phyloP scores from a whole-genome alignment of 1,140 invertebrate genomes.

The Gryon sp. region DNA sequence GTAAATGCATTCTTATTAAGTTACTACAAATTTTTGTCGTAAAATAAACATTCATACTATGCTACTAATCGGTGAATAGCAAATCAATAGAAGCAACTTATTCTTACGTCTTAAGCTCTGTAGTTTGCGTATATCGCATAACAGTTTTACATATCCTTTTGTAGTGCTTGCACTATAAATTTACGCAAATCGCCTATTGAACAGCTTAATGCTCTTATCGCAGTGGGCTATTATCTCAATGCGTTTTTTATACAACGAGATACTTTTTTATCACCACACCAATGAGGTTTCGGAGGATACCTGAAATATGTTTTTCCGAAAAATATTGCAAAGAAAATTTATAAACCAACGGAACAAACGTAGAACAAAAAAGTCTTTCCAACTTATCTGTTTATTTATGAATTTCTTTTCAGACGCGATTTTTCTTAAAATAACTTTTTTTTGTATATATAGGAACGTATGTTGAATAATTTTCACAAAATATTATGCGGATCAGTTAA shows the following conservation, averaged over 20 bases:
- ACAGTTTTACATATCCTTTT: slow-evolving; percentile 50
- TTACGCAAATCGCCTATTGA: slow-evolving; percentile 57
- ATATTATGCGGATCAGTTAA: slow-evolving; percentile 1
- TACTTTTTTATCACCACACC: slow-evolving; percentile 49
- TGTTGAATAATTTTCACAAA: no score
- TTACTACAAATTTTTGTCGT: no score
- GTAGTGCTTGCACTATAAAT: slow-evolving; percentile 49
- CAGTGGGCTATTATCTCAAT: slow-evolving; percentile 58
- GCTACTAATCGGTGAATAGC: slow-evolving; percentile 5
- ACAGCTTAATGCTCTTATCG: slow-evolving; percentile 60
- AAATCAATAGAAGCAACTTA: slow-evolving; percentile 40
- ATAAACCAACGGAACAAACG: no score
- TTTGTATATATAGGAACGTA: no score
- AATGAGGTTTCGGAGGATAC: slow-evolving; percentile 41
- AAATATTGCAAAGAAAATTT: background rate
- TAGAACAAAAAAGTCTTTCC: no score
- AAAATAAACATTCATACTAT: background rate
- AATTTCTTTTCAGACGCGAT: no score
- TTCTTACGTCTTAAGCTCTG: slow-evolving; percentile 29
- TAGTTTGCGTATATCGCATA: slow-evolving; percentile 36
- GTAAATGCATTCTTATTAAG: no score
- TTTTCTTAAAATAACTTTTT: no score
- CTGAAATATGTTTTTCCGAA: slow-evolving; percentile 34
- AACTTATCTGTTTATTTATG: no score
- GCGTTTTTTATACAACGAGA: slow-evolving; percentile 54